Base-by-base conservation (phyloP, 37 sponge, comb jelly and placozoan genomes). In the Crambe crambe region DNA sequence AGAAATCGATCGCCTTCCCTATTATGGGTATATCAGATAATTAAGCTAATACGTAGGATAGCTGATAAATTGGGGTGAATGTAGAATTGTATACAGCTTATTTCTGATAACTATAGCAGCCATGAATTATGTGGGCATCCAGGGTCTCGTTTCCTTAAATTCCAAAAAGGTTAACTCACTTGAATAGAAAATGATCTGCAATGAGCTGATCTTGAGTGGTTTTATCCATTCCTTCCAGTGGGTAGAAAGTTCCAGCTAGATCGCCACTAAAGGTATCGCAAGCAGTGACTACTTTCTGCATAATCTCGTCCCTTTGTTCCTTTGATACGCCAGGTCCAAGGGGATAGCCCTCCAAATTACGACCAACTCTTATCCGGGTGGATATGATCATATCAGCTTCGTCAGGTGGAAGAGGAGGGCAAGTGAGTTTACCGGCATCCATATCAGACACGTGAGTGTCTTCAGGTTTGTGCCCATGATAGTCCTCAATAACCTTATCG, bases 171-270 rank as follows among this genome's bases (percentile, higher is more conserved):
- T 21, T 40, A 25, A 41, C 71, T 40, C 8, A 70, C 71, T 70
- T 70, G 43, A 92, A 87, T 21, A 95, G 87, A 69, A 95, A 91
- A 84, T 87, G 86, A 42, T 95, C 91, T 39, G 76, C 82, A 67
- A 87, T 83, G 3, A 95, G 71, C 70, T 91, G 85, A 75, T 90
- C 78, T 43, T 84, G 88, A 26, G 73, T 74, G n/a, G 61, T 72
- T 8, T 88, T 89, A 1, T 78, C 80, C 89, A 95, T 85, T 8
- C 80, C 75, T 25, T 74, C 60, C 34, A 95, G 89, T 35, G 95
- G 79, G 63, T 86, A 89, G 87, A 88, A 95, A 0, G 58, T 66
- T 26, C 95, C 95, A 21, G 80, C 64, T n/a, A 91, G 77, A 30
- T 65, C 81, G 3, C 87, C 91, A 23, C 70, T 58, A 51, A 95